Evolutionary conservation across 2,797 vertebrate genomes (phyloP), one percentile per base, ranked within the genome.

Genomic region (Molothrus ater): DNA sequence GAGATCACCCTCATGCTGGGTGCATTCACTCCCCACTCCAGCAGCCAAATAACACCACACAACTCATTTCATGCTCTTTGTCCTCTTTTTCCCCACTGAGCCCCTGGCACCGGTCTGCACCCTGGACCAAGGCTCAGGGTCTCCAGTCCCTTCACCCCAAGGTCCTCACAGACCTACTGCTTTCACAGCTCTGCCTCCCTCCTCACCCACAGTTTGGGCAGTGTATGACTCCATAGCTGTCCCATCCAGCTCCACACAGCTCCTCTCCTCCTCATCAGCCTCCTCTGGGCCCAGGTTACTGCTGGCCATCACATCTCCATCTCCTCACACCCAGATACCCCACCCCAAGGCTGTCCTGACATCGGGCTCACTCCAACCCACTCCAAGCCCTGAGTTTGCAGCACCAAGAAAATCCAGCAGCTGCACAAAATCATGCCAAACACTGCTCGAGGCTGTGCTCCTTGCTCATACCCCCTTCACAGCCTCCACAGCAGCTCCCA

Each of bases 171-270:
- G 31, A 21, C 16, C 13, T 25, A 2, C 34, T 24, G 25, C 28
- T 76, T 47, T 56, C 29, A 59, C n/a, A 87, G 48, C 32, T 76
- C 74, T 85, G 40, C 28, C 17, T 60, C 53, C 26, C 61, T 76
- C 31, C 47, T 60, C 36, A 31, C 11, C 2, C 0, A 0, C 36
- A 53, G 8, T 4, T 13, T 51, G 25, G 47, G 50, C 7, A 7
- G 32, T 2, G 0, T 20, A 3, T 1, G 1, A 48, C 17, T 74
- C 50, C 7, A 0, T 0, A 57, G 8, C 19, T 21, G 10, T 20
- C 53, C 42, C 63, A 4, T 14, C 0, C 0, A 61, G 16, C 16
- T 32, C 51, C 63, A 68, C 3, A 28, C 36, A 38, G 4, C 5
- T 48, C 38, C 19, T 40, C 40, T 71, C 25, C 53, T 43, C 57